phyloP scores from a whole-genome alignment of 1,140 invertebrate genomes.

The Onthophagus taurus region DNA sequence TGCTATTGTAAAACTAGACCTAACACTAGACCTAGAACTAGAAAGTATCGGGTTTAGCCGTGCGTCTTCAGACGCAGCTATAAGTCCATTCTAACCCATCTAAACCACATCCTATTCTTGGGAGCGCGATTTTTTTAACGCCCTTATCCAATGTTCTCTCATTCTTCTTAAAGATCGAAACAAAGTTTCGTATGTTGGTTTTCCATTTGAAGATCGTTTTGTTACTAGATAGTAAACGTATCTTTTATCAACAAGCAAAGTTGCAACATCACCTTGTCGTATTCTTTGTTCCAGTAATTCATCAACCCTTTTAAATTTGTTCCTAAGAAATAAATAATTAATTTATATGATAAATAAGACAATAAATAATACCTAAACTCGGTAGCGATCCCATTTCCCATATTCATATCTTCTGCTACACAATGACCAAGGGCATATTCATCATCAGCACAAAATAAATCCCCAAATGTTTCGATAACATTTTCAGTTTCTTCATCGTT shows the following conservation, averaged over 20 bases:
- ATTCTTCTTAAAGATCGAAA: conserved; percentile 38
- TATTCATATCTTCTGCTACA: conserved; percentile 49
- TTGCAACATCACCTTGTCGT: conserved; percentile 45
- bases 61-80: too few species aligned
- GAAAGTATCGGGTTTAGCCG: too few species aligned
- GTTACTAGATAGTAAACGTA: conserved; percentile 50
- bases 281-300: conserved; percentile 36
- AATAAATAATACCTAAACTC: conserved; percentile 39
- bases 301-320: conserved; percentile 34
- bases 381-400: conserved; percentile 55
- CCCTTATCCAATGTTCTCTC: conserved; percentile 36
- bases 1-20: too few species aligned
- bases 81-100: conserved; percentile 53
- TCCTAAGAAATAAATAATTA: too few species aligned
- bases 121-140: conserved; percentile 45
- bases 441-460: conserved; percentile 44
- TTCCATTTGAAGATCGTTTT: conserved; percentile 37
- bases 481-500: too few species aligned
- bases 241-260: conserved; percentile 40
- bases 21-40: too few species aligned
- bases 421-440: conserved; percentile 51
- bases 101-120: conserved; percentile 53
- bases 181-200: conserved; percentile 40
- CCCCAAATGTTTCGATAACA: conserved; percentile 43
- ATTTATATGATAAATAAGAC: too few species aligned